Base-by-base conservation (phyloP, 2,888 invertebrate species). In the Sepiola atlantica region DNA sequence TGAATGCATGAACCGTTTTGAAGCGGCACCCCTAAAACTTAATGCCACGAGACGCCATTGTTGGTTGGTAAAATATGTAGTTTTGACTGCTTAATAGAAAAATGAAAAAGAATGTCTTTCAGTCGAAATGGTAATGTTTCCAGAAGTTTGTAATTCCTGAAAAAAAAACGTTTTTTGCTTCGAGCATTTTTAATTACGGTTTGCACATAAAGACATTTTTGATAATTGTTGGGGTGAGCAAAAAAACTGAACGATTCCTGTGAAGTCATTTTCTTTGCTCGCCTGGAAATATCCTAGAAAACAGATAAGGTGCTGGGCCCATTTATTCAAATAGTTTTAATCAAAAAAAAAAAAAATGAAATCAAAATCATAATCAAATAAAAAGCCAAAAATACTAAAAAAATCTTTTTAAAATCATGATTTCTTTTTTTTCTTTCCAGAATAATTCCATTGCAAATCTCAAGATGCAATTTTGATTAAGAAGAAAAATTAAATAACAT, bases 201-300 rank as follows among this genome's bases (percentile, higher is more conserved):
- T 77, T 77, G 32, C 77, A 77, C 77, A 77, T 77, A 32, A 32
- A 77, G 32, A 77, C 32, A n/a, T n/a, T 77, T 77, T 77, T 77
- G n/a, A 77, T 77, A 77, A 32, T 77, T 77, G 32, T 32, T n/a
- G 57, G 32, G n/a, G n/a, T 45, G 45, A 45, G 45, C 45, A 45
- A 61, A n/a, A n/a, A n/a, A 8, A 77, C 28, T 16, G 32, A 32
- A 77, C n/a, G 32, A 77, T 77, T 77, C n/a, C 32, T 77, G 16
- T 77, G 16, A 77, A 77, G n/a, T 77, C n/a, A 77, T 77, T 77
- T 77, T 77, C 77, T 77, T 77, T 77, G 77, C 77, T 77, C 77
- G n/a, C 77, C 77, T 77, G 77, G 77, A 77, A 77, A 77, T 77
- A 77, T 77, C 77, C 77, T n/a, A 77, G 77, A 77, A 45, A 77